Conservation (phyloP, 2,888 invertebrate species). For the Dione juno region DNA sequence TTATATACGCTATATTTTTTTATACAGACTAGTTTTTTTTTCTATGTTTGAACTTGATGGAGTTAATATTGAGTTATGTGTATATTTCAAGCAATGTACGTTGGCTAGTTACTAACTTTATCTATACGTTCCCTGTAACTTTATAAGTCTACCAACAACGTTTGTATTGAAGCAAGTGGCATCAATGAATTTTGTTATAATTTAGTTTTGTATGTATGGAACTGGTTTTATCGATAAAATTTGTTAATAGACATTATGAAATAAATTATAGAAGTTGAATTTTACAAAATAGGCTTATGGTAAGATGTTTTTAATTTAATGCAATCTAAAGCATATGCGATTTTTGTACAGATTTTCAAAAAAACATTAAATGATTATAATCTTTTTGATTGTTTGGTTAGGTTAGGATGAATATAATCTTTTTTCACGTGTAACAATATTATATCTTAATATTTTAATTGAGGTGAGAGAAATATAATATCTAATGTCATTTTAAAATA, state of each 20-base stretch:
- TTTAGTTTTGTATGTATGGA: background rate
- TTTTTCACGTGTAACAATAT: no score
- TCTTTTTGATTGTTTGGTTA: no score
- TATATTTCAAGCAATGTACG: background rate
- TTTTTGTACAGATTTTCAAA: no score
- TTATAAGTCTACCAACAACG: conserved; percentile 22
- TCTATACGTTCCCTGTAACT: conserved; percentile 25
- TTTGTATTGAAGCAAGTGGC: background rate
- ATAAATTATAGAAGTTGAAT: no score
- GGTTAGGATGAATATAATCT: no score
- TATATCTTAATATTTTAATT: conserved; percentile 4
- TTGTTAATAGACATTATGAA: no score
- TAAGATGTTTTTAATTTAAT: no score
- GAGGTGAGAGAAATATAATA: background rate
- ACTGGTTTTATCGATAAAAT: conserved; percentile 5
- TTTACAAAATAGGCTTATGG: no score
- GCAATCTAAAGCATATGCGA: no score
- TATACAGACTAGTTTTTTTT: background rate
- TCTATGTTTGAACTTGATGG: background rate
- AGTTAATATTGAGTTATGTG: background rate
- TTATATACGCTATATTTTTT: no score
- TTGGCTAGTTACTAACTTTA: conserved; percentile 16
- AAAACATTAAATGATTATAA: no score
- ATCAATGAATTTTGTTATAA: conserved; percentile 12
- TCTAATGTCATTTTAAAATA: background rate